Evolutionary conservation across 2,113 vertebrate genomes (phyloP), one percentile per base, ranked within the genome.

Genomic region (Porphyrio hochstetteri): DNA sequence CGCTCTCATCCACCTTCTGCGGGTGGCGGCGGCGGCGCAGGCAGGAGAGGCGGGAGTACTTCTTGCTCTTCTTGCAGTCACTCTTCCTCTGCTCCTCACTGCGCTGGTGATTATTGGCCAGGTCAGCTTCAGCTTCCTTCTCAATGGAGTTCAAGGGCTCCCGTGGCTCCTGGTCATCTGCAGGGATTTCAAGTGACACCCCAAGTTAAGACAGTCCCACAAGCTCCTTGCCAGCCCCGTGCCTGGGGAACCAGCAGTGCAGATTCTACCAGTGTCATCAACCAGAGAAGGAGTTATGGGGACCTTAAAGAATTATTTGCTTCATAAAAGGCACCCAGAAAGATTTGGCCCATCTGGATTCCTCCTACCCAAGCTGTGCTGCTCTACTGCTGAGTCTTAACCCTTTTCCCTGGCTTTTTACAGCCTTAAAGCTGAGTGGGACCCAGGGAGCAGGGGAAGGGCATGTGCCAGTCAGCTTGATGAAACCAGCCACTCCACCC

Each of bases 1-100:
- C 99, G 0, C 99, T 99, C 85, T 99, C 99, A 4, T 99, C 99
- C 50, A 98, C 98, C 65, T 98, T 98, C 95, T 97, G 98, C 7
- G 98, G 98, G 4, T 99, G 98, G 3, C 99, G 98, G 17, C 99
- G 98, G 4, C 99, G 98, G 21, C 98, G 98, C 75, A 98, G 71
- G 35, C 98, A 98, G 16, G 99, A 99, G 3, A 99, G 98, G 4
- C 99, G 99, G 0, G 98, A 98, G 82, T 98, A 99, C 82, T 99
- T 99, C 78, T 98, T 98, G 88, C 98, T 98, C 84, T 98, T 99
- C 91, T 98, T 98, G 93, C 88, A 75, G 24, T 96, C 86, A 0
- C 65, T 84, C 52, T 88, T 84, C 55, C 44, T 8, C 8, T 92
- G 92, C 1, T 97, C 96, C 75, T 97, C 95, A 0, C 53, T 67